Evolutionary conservation across 2,113 vertebrate species (phyloP).

Genomic region (Rhinogobius similis): DNA sequence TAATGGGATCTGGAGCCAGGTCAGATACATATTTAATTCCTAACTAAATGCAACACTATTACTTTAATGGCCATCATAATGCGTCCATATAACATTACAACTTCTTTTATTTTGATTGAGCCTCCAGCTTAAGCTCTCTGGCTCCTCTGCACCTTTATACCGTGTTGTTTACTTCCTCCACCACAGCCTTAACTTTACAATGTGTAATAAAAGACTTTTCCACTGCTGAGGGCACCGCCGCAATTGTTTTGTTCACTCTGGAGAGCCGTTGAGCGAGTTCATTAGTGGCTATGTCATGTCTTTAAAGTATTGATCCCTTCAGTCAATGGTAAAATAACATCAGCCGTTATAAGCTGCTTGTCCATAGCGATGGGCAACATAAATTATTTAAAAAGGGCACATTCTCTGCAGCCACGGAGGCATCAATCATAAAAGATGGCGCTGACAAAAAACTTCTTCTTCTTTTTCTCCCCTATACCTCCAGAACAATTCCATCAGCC

Average conservation of each 20-base stretch:
- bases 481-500: conserved; percentile 96
- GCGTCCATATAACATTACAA: not conserved
- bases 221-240: conserved; percentile 63
- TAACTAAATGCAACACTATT: conserved; percentile 12
- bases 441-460: conserved; percentile 93
- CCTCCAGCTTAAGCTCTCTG: conserved; percentile 2
- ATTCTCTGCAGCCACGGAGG: conserved; percentile 95
- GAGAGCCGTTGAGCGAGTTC: conserved; percentile 81
- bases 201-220: conserved; percentile 53
- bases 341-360: conserved; percentile 95
- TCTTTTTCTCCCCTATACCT: conserved; percentile 84
- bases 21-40: conserved; percentile 2
- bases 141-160: conserved; percentile 7
- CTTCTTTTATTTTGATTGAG: conserved; percentile 10
- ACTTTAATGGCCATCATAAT: conserved; percentile 2
- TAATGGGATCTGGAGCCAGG: not conserved
- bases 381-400: conserved; percentile 99
- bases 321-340: conserved; percentile 99
- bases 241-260: conserved; percentile 71
- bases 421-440: conserved; percentile 99
- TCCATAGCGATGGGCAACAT: conserved; percentile 96
- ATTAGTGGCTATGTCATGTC: conserved; percentile 87
- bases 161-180: conserved; percentile 22
- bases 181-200: conserved; percentile 41
- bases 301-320: conserved; percentile 91